Conservation (phyloP, 2,797 vertebrate genomes). For the Enoplosus armatus region DNA sequence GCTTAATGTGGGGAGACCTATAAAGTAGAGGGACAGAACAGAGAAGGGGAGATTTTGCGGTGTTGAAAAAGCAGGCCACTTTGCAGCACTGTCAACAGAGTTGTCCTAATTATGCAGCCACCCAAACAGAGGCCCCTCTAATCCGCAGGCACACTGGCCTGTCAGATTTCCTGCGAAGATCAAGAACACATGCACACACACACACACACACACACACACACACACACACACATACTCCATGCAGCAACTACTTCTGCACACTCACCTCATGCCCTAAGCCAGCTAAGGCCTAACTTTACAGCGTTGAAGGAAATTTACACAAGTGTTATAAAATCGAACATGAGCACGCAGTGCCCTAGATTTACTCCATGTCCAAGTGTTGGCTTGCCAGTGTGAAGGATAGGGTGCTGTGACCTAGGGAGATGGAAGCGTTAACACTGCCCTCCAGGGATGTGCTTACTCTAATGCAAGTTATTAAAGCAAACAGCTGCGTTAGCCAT, state of each 20-base stretch:
- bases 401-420: slow-evolving; percentile 62
- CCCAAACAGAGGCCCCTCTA: slow-evolving; percentile 77
- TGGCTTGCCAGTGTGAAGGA: slow-evolving; percentile 59
- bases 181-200: slow-evolving; percentile 48
- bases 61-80: slow-evolving; percentile 56
- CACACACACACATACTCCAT: neutral
- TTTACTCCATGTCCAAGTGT: slow-evolving; percentile 59
- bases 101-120: slow-evolving; percentile 86
- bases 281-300: slow-evolving; percentile 48
- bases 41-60: neutral
- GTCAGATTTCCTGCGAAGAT: slow-evolving; percentile 72
- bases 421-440: slow-evolving; percentile 53
- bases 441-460: slow-evolving; percentile 75
- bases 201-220: slow-evolving; percentile 15
- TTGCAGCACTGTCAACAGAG: slow-evolving; percentile 74
- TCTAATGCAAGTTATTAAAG: slow-evolving; percentile 77
- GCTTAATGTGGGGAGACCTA: slow-evolving; percentile 20
- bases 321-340: slow-evolving; percentile 62
- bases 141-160: slow-evolving; percentile 74
- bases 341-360: slow-evolving; percentile 65
- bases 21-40: slow-evolving; percentile 18
- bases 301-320: slow-evolving; percentile 54
- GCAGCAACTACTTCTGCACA: slow-evolving; percentile 27
- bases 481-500: slow-evolving; percentile 75
- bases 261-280: slow-evolving; percentile 51